phyloP scores from a whole-genome alignment of 2,113 vertebrate genomes.

The Promerops cafer region DNA sequence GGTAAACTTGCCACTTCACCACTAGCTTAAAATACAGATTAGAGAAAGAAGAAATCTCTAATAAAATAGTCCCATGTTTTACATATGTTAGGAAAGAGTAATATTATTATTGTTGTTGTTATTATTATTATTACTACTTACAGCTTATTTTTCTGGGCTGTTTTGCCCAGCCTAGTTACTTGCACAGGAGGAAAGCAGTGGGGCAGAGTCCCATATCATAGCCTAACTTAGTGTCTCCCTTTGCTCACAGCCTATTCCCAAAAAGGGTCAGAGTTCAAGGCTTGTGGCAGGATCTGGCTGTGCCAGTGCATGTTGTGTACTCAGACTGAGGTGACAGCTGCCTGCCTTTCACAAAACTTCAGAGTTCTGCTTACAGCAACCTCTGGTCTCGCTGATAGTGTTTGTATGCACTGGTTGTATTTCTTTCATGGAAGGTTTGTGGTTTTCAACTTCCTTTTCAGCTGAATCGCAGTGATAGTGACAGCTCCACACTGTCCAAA shows the following conservation, averaged over 20 bases:
- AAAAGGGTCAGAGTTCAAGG: neutral
- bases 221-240: neutral
- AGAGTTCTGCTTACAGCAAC: neutral
- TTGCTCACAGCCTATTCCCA: neutral
- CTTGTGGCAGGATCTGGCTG: neutral
- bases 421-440: neutral
- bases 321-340: neutral
- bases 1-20: neutral
- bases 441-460: conserved; percentile 41
- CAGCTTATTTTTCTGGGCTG: neutral
- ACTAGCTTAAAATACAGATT: neutral
- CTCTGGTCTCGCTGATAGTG: neutral
- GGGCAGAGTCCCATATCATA: neutral
- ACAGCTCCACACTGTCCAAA: conserved; percentile 94
- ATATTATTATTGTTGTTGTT: too few species aligned
- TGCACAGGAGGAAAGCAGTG: neutral
- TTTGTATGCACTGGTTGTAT: neutral
- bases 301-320: neutral
- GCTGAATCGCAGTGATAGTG: conserved; percentile 97
- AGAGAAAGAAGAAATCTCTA: neutral
- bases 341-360: neutral
- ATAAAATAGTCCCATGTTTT: neutral
- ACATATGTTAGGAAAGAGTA: neutral
- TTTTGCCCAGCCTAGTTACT: neutral
- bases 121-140: neutral